Percentiles rank a stretch among this genome's conserved stretches.
Evolutionary conservation across 2,113 vertebrate species (phyloP).

Genomic region (Cyanoramphus novaezelandiae): DNA sequence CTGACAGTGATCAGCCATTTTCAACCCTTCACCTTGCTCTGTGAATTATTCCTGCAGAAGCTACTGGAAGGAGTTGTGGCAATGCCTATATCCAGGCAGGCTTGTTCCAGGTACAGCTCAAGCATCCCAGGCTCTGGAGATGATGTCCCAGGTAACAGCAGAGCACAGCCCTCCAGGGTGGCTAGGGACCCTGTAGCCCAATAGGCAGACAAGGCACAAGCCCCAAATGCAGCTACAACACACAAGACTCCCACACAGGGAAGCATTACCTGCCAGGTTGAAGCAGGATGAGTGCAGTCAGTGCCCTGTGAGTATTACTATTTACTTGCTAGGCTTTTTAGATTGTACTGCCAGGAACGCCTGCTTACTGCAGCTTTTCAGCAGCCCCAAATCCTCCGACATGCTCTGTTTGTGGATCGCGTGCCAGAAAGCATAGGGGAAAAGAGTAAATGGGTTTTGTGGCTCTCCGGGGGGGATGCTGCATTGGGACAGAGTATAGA

Average conservation of each 20-base stretch:
- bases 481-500: accelerated
- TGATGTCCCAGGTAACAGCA: accelerated
- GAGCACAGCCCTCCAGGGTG: not conserved
- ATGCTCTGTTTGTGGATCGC: accelerated
- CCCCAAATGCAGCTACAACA: not conserved
- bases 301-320: not conserved
- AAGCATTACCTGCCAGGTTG: not conserved
- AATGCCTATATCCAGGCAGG: not conserved
- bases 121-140: not conserved
- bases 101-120: not conserved
- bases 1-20: accelerated
- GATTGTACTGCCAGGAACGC: not conserved
- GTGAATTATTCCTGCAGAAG: not conserved
- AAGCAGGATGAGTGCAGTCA: not conserved
- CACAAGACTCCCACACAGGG: not conserved
- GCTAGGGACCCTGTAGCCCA: not conserved
- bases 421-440: not conserved
- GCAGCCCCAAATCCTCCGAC: not conserved
- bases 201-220: not conserved
- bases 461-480: not conserved
- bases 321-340: too few species aligned
- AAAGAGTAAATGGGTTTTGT: not conserved
- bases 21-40: not conserved
- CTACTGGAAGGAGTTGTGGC: not conserved
- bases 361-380: not conserved